Conservation (phyloP, 1,140 invertebrate genomes). For the Zaprionus nigranus region DNA sequence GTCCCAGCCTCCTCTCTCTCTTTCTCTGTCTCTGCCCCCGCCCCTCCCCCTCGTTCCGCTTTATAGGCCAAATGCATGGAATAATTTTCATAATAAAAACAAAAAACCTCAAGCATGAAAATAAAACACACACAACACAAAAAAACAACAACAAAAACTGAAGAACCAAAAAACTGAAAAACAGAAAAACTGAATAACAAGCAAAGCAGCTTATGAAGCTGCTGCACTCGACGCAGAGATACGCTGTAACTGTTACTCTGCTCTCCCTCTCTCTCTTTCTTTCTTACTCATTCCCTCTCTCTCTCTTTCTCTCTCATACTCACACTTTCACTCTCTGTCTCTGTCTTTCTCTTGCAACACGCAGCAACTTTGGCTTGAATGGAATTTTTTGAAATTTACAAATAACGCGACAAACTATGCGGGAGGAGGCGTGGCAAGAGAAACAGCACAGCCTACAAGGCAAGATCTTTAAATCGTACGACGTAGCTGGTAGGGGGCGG, state of each 20-base stretch:
- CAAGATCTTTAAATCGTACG: neutral
- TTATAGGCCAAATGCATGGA: conserved; percentile 77
- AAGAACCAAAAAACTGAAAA: conserved; percentile 14
- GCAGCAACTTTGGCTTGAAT: neutral
- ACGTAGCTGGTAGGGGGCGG: no score
- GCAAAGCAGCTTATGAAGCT: neutral
- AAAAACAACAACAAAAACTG: conserved; percentile 18
- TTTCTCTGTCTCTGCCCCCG: neutral
- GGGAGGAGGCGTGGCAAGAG: neutral
- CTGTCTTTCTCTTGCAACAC: neutral
- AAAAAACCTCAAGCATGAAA: conserved; percentile 34
- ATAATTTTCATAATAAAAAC: conserved; percentile 74
- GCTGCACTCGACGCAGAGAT: neutral
- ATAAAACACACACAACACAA: conserved; percentile 19
- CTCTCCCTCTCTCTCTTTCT: neutral
- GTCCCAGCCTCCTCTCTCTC: neutral
- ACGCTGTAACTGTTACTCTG: neutral
- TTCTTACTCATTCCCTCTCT: neutral
- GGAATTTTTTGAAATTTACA: conserved; percentile 6
- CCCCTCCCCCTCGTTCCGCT: conserved; percentile 23
- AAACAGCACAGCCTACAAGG: no score
- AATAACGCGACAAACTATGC: conserved; percentile 4
- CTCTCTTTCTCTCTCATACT: neutral
- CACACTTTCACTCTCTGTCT: neutral
- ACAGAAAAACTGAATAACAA: conserved; percentile 23